Evolutionary conservation across 92 coral and sea anemone genomes (phyloP), one percentile per base, ranked within the genome.

Genomic region (Zoanthus sansibaricus): DNA sequence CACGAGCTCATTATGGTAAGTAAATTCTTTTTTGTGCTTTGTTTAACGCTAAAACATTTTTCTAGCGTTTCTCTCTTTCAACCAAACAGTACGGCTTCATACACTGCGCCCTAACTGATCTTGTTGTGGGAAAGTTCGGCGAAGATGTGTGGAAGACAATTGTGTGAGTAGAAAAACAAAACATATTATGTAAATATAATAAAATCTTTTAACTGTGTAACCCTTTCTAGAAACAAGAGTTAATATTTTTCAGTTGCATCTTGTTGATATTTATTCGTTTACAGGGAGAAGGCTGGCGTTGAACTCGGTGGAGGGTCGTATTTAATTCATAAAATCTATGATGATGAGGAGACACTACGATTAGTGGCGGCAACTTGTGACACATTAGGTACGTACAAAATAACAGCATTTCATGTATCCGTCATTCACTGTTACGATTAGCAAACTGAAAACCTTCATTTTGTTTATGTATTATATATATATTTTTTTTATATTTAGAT

Each of bases 221-320:
- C 7, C 74, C 7, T 47, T 87, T 30, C 61, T 33, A 84, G 25
- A 33, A 46, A 59, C 68, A 33, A 31, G 37, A 52, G 32, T 21
- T 18, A 16, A 37, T 82, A 9, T 62, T 83, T 44, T 76, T 67
- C 54, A 11, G 58, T 80, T 55, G 54, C 61, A 73, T 78, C 72
- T 49, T 90, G 90, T 90, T 84, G 92, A 70, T 86, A 71, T 83
- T 62, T 52, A 18, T 76, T 16, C 32, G 55, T 62, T 44, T 54
- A 78, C 75, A 97, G 99, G 77, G 92, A 93, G 42, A 97, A 95
- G 83, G 98, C 99, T 18, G 99, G 99, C 9, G 98, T 97, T 14
- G 93, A 97, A 56, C 94, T 97, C 1, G 99, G 88, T 45, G 99
- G 99, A 51, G 99, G 99, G 3, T 97, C 99, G 3, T 97, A 97